phyloP scores from a whole-genome alignment of 2,888 invertebrate genomes.

The Perithous albicinctus region DNA sequence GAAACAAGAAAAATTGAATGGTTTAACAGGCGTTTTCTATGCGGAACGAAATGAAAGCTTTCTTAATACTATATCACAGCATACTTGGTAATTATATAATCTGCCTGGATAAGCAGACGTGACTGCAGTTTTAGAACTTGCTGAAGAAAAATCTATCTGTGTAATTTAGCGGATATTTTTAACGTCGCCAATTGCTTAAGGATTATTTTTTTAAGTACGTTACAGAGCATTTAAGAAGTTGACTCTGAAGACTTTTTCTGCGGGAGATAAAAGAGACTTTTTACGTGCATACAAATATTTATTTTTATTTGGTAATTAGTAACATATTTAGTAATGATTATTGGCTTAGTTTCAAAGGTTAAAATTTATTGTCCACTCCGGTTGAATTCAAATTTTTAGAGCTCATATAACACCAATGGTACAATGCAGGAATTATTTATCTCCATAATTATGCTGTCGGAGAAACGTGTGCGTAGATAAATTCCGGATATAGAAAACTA shows the following conservation, averaged over 20 bases:
- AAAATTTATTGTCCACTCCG: slow-evolving; percentile 10
- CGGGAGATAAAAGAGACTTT: neutral
- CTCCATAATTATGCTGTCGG: neutral
- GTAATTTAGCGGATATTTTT: neutral
- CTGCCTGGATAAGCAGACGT: neutral
- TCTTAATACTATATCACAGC: neutral
- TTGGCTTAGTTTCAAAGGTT: slow-evolving; percentile 26
- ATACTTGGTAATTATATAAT: neutral
- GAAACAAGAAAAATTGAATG: slow-evolving; percentile 59
- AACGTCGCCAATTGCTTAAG: neutral
- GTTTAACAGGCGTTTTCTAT: neutral
- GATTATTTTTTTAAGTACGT: neutral
- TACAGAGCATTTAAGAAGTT: neutral
- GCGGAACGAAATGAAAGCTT: neutral
- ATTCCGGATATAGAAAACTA: slow-evolving; percentile 40
- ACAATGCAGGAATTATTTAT: slow-evolving; percentile 25
- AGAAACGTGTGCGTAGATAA: slow-evolving; percentile 17
- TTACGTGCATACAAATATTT: neutral
- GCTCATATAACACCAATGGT: neutral
- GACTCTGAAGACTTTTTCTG: neutral
- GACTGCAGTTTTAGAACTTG: too few species aligned
- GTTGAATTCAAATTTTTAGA: neutral
- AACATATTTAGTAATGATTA: too few species aligned
- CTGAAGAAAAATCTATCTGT: too few species aligned
- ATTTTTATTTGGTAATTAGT: too few species aligned